Evolutionary conservation across 2,888 invertebrate species (phyloP), one percentile per base, ranked within the genome.

Genomic region (Cheilosia pagana): DNA sequence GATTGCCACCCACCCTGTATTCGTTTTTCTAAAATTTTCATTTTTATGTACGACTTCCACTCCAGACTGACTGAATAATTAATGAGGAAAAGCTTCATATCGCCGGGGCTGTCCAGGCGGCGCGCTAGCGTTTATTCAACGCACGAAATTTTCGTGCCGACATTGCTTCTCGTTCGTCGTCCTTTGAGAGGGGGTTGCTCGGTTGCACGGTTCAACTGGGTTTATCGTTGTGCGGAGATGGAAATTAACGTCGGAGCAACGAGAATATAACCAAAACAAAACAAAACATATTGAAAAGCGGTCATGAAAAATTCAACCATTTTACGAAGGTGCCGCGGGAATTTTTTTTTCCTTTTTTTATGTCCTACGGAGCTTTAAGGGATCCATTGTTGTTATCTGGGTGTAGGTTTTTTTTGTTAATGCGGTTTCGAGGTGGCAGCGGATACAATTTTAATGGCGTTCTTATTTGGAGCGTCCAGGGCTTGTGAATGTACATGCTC

Each of bases 281-380:
- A 82, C 60, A 83, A 79, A 79, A 83, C 83, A 79, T 83, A 83
- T 83, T 79, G 83, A 79, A 83, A 83, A 74, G 79, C 74, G 74
- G 79, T 75, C 79, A 83, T 83, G 79, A 83, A 83, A 83, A 79
- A 83, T 83, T 83, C 83, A 83, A 79, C 52, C 79, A 65, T 74
- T 83, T 83, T 79, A 83, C 65, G 79, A 83, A 79, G 79, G 83
- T 79, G 74, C 79, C 79, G 68, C 83, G 74, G 70, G 83, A 83
- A 59, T 75, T 83, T 60, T 79, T 79, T 79, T 35, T 35, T 75
- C 75, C 70, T 83, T 60, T 79, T 79, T 79, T 35, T 35, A 79
- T 79, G 75, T 57, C 79, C 79, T 72, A 21, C 39, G 50, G 10
- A 23, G 63, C 67, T 77, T 74, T 35, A 67, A 72, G 72, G 68